A percentile compares a stretch with the other conserved stretches of the same genome.
These are phyloP conservation scores for Anneissia japonica DNA, from an alignment of 35 echinoderm and acorn worm genomes.

Conservation along the genomic window DNA sequence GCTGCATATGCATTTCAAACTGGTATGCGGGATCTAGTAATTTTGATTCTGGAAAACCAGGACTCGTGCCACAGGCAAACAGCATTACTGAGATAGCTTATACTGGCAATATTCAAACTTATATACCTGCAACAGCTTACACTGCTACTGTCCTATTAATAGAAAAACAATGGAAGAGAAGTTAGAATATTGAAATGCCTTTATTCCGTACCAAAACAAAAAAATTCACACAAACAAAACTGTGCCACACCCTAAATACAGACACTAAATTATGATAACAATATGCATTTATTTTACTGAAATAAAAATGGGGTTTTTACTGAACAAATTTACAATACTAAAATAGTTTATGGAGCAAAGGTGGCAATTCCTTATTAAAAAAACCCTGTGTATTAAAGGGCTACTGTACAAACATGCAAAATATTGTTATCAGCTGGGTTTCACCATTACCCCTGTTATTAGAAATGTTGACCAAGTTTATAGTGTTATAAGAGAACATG, in stretches of 20 bases:
- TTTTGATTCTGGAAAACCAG: background rate
- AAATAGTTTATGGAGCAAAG: background rate
- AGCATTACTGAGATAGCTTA: background rate
- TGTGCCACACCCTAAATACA: no score
- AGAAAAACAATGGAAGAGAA: background rate
- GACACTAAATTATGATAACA: no score
- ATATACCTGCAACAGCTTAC: background rate
- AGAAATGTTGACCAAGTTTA: no score
- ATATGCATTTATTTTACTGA: background rate
- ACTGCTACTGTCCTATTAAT: background rate
- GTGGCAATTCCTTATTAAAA: background rate
- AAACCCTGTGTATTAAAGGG: no score
- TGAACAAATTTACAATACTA: background rate
- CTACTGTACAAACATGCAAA: no score
- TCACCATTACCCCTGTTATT: no score
- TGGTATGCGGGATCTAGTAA: background rate
- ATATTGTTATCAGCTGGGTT: no score
- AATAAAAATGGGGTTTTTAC: background rate
- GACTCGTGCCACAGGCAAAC: background rate
- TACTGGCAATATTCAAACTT: background rate
- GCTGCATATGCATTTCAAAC: background rate
- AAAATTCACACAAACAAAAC: background rate
- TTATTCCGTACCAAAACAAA: background rate
- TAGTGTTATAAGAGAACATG: no score
- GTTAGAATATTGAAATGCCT: background rate